Base-by-base conservation (phyloP, 2,888 invertebrate genomes). In the Athripsodes cinereus region DNA sequence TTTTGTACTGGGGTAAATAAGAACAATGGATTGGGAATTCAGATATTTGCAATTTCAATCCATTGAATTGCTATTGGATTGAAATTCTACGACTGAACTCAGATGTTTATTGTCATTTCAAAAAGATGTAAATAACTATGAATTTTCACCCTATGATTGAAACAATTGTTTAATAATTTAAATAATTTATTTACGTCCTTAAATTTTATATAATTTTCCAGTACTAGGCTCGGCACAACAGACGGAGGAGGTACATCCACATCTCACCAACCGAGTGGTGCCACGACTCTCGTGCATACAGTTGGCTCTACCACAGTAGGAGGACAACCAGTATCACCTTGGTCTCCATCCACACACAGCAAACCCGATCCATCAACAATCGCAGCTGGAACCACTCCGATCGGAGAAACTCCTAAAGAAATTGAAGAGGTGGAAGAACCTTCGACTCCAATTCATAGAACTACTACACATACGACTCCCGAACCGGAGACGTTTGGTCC, bases 191-290 rank as follows among this genome's bases (percentile, higher is more conserved):
- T n/a, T 1, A 51, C 52, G 31, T 35, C 44, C 19, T 31, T 13
- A 6, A 26, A 26, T 26, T 6, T 26, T 1, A 26, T 16, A 22
- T 58, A n/a, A n/a, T 10, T 58, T 61, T 60, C 52, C 19, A 60
- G 58, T 52, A 52, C 55, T 21, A 60, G 64, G 6, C 57, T 56
- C 19, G 57, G 61, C 50, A 57, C 62, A 19, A 55, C 59, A n/a
- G 58, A 59, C 22, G 47, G 52, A 3, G 55, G 50, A 19, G 59
- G 69, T 1, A 67, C 68, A 22, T 69, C 69, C 5, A 69, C 69
- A 5, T 70, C 69, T 2, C 67, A 68, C 11, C 57, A 55, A 5
- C 52, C 59, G 0, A 57, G 53, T 18, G 50, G 52, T 26, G 58
- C 57, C 20, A 57, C 57, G 10, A 61, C 55, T 8, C 26, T 49